Base-by-base conservation (phyloP, 2,113 vertebrate species). In the Hemichromis elongatus region DNA sequence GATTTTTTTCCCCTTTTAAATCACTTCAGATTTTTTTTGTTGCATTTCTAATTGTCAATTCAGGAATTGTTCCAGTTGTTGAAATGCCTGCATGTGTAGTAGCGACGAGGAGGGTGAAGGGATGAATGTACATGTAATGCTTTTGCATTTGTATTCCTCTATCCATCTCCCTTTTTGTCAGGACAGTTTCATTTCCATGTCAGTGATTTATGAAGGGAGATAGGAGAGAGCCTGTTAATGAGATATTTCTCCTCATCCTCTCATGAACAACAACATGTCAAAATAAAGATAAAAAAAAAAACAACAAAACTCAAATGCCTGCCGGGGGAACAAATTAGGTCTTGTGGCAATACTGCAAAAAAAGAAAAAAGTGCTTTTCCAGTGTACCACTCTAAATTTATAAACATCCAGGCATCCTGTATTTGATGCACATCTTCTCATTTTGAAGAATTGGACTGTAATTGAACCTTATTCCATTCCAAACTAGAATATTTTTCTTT, bases 181-280 rank as follows among this genome's bases (percentile, higher is more conserved):
- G 86, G 87, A 91, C 82, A 81, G 88, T 95, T 95, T 95, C 86
- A 94, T 95, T 95, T 94, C 88, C 93, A 94, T 91, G 94, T 87
- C 86, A 90, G 91, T 90, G 94, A 95, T 94, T 92, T 92, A 95
- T 93, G 91, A 89, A 78, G 52, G 89, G 79, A 95, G 94, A 94
- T 93, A 93, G 94, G 79, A 92, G 90, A 83, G 89, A 89, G 89
- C 80, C 86, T 86, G 88, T 93, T 96, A 95, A 95, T 95, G 92
- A 92, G 92, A 95, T 94, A 93, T 95, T 94, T 94, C 90, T 92
- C 92, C 89, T 86, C 83, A 93, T 94, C 91, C 92, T 89, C 86
- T 92, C 57, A 89, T 91, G 92, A 94, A 94, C 93, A 94, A 92
- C 89, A 94, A 92, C 92, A 95, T 90, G 94, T 95, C 94, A 96